Conservation (phyloP, 2,113 vertebrate genomes). For the Aplodontia rufa region DNA sequence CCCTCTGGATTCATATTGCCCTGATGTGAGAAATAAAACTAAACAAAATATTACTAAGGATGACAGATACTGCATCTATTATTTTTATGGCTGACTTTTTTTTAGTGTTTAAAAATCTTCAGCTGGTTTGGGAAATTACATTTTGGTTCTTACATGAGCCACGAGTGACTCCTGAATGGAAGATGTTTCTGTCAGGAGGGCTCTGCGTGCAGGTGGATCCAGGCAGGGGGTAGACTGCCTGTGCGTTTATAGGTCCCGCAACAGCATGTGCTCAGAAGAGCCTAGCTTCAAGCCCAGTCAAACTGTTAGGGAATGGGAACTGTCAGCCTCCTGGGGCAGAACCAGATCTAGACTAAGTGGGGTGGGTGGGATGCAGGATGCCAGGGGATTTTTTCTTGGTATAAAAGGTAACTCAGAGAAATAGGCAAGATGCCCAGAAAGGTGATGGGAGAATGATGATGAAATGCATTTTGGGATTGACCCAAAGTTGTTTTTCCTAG, state of each 20-base stretch:
- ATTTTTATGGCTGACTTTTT: constrained; percentile 54
- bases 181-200: not conserved
- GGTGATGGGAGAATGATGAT: not conserved
- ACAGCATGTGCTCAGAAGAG: not conserved
- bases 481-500: not conserved
- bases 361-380: not conserved
- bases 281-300: not conserved
- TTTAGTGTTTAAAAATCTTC: constrained; percentile 48
- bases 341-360: not conserved
- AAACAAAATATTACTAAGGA: constrained; percentile 63
- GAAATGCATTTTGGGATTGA: not conserved
- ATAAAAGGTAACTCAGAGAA: not conserved
- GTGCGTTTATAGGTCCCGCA: not conserved
- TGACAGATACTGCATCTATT: constrained; percentile 55
- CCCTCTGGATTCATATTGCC: constrained; percentile 44
- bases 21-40: constrained; percentile 68
- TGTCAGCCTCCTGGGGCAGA: not conserved
- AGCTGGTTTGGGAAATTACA: constrained; percentile 39
- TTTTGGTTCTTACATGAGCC: not conserved
- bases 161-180: not conserved
- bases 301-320: not conserved
- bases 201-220: not conserved
- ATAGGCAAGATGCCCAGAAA: not conserved
- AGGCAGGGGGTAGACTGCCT: not conserved
- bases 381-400: not conserved